Percentiles rank a stretch among this genome's conserved stretches.
Conservation (phyloP, 2,797 vertebrate genomes). For the Dendrocincla tyrannina region DNA sequence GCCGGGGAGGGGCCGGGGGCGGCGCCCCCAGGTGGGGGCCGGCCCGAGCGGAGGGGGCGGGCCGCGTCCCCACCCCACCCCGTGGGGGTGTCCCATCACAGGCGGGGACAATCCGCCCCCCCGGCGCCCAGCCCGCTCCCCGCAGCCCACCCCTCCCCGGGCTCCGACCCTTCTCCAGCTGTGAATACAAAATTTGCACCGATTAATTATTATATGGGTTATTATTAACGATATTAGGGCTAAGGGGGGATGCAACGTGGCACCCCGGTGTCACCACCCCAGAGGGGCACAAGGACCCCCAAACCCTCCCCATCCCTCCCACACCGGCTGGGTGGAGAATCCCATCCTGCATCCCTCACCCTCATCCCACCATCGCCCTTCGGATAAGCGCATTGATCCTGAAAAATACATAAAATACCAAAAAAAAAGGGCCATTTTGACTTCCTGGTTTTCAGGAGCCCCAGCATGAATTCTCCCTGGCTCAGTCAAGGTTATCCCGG, state of each 20-base stretch:
- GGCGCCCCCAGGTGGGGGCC: not conserved
- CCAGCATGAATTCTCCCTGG: not conserved
- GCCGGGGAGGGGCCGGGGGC: not conserved
- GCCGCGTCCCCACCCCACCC: not conserved
- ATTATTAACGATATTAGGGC: not conserved
- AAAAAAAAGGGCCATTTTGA: not conserved
- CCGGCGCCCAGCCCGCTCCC: not conserved
- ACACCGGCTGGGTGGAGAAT: not conserved
- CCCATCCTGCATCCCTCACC: not conserved
- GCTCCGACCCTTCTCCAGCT: not conserved
- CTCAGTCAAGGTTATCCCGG: not conserved
- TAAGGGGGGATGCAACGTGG: rapidly evolving
- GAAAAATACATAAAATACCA: not conserved
- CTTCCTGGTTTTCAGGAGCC: not conserved
- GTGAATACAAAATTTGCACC: rapidly evolving
- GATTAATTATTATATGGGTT: not conserved
- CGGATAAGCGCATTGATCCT: not conserved
- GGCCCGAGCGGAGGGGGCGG: not conserved
- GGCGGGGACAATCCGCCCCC: not conserved
- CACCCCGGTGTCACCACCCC: rapidly evolving
- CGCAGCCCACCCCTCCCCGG: not conserved
- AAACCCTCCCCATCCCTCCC: not conserved
- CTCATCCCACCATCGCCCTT: not conserved
- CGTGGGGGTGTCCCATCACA: not conserved
- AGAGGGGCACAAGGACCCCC: not conserved